A percentile compares a stretch with the other conserved stretches of the same genome.
Conservation (phyloP, 2,888 invertebrate species). For the Calameuta idolon region DNA sequence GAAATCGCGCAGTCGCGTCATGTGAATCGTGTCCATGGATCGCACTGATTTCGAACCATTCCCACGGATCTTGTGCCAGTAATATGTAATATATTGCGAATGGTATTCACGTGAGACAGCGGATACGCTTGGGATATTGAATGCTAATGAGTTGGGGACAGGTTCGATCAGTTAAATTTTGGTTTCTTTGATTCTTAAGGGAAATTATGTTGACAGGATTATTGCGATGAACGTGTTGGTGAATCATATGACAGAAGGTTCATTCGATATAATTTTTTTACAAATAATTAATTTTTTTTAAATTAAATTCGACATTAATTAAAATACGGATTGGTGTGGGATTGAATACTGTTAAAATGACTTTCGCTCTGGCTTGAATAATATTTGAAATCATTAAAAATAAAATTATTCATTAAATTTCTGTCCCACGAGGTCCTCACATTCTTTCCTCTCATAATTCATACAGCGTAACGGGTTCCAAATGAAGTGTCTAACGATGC, state of each 20-base stretch:
- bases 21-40: not conserved
- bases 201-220: not conserved
- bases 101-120: not conserved
- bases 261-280: not conserved
- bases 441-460: not conserved
- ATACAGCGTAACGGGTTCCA: not conserved
- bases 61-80: not conserved
- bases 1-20: not conserved
- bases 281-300: not conserved
- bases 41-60: not conserved
- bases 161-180: not conserved
- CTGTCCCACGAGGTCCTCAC: not conserved
- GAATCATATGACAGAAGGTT: not conserved
- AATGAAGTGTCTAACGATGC: not conserved
- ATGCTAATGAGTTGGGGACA: not conserved
- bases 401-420: not conserved
- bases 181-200: not conserved
- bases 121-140: not conserved
- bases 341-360: not conserved
- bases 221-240: not conserved
- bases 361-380: not conserved
- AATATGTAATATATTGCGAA: not conserved
- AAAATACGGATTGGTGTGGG: too few relatives aligned
- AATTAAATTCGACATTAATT: not conserved
- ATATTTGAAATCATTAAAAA: not conserved